Evolutionary conservation across 2,888 invertebrate species (phyloP).

Genomic region (Anthophora plumipes): DNA sequence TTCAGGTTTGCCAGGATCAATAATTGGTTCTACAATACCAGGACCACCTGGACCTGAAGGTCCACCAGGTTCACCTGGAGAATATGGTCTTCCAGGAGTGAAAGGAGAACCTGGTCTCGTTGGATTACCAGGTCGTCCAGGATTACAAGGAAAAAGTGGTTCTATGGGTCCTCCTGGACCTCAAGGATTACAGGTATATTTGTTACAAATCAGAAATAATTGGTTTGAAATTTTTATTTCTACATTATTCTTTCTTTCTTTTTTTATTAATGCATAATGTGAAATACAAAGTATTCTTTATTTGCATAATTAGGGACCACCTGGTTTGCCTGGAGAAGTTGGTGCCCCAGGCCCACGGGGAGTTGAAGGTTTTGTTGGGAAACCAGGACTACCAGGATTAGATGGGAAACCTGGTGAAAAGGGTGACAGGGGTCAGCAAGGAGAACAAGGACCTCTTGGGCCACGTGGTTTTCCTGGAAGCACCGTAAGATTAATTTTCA

Average conservation of each 20-base stretch:
- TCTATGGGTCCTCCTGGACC: conserved; percentile 85
- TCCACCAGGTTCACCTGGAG: conserved; percentile 88
- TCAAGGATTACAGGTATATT: conserved; percentile 73
- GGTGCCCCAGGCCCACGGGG: conserved; percentile 80
- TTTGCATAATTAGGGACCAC: conserved; percentile 69
- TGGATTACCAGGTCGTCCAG: conserved; percentile 85
- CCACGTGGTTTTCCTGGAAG: conserved; percentile 85
- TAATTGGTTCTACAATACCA: conserved; percentile 79
- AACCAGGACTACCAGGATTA: conserved; percentile 83
- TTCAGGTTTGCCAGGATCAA: conserved; percentile 80
- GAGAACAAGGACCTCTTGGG: conserved; percentile 85
- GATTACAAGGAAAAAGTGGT: conserved; percentile 88
- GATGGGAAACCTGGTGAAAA: conserved; percentile 83
- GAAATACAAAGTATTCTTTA: not conserved
- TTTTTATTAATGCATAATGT: not conserved
- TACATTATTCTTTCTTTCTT: not conserved
- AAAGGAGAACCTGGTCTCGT: conserved; percentile 89
- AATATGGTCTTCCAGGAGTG: conserved; percentile 90
- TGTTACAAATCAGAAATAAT: not conserved
- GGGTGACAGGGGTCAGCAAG: conserved; percentile 84
- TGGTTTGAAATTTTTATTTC: not conserved
- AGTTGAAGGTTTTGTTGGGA: conserved; percentile 80
- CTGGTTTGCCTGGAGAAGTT: conserved; percentile 80
- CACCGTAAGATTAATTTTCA: conserved; percentile 73
- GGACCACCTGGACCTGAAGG: conserved; percentile 89